Base-by-base conservation (phyloP, 2,113 vertebrate genomes). In the Elanus axillaris region DNA sequence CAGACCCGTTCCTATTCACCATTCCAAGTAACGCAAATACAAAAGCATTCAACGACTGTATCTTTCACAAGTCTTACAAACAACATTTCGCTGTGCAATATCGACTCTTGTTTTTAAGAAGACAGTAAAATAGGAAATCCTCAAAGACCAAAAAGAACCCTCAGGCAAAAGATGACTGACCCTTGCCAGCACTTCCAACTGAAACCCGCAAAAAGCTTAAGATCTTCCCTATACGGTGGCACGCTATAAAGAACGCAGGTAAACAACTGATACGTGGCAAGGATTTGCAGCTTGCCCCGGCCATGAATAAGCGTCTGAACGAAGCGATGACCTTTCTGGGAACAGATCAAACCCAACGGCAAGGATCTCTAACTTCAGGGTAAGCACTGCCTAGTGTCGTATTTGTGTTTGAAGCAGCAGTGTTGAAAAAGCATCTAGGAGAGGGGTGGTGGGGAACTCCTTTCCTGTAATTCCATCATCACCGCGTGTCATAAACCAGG, bases 371-470 rank as follows among this genome's bases (percentile, higher is more conserved):
- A 11, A 22, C 72, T 69, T 11, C 59, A 79, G 40, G 26, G 48
- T 7, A 23, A 68, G 14, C 32, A 5, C 0, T 20, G 27, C 3
- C 56, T 2, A 19, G 56, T 3, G 3, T 3, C 18, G 19, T 5
- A 6, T 7, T 22, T 18, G 25, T 7, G 42, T 36, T 50, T 38
- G 52, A 53, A 38, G 85, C 63, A 85, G 73, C 43, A 16, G 55
- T 8, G 11, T 11, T 48, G 52, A 45, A 72, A 89, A 71, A 3
- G 4, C 63, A 62, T 9, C 47, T 10, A 38, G 31, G 26, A 59
- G 55, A 34, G 18, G 9, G 45, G 13, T 13, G 13, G 31, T 19
- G 20, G 45, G 50, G 21, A 42, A 38, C 48, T 42, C 31, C 36
- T 53, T 38, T 31, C 32, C 9, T 59, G 20, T 19, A 23, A 50